A percentile compares a stretch with the other conserved stretches of the same genome.
Conservation (phyloP, 1,140 invertebrate genomes). For the Heliconius hewitsoni region DNA sequence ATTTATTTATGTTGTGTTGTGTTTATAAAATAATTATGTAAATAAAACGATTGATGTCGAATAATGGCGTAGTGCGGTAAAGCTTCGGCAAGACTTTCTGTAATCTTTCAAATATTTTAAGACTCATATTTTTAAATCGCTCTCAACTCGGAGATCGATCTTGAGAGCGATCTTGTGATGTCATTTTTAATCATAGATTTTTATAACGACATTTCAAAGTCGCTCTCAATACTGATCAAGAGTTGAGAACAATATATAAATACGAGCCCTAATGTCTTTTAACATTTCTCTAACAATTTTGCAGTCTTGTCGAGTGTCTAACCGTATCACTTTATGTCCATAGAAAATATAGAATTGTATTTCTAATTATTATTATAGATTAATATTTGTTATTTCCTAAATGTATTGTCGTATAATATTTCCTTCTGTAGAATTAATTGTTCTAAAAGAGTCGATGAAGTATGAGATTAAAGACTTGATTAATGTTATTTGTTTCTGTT, state of each 20-base stretch:
- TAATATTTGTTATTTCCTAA: slow-evolving; percentile 9
- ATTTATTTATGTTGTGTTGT: neutral
- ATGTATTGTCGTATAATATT: slow-evolving; percentile 16
- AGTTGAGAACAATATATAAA: too few species aligned
- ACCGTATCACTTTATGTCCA: slow-evolving; percentile 38
- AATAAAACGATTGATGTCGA: slow-evolving; percentile 21
- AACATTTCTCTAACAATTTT: neutral
- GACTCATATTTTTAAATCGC: too few species aligned
- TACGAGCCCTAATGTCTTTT: neutral
- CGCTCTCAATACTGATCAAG: too few species aligned
- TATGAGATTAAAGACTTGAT: slow-evolving; percentile 71
- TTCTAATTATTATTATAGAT: slow-evolving; percentile 14
- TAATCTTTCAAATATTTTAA: neutral
- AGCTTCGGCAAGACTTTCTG: slow-evolving; percentile 20
- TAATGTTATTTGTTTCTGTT: slow-evolving; percentile 46
- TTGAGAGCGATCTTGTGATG: too few species aligned
- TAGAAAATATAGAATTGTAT: slow-evolving; percentile 14
- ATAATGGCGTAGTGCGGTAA: slow-evolving; percentile 10
- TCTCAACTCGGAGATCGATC: too few species aligned
- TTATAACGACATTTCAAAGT: too few species aligned
- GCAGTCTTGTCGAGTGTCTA: slow-evolving; percentile 16
- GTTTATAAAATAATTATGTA: slow-evolving; percentile 17
- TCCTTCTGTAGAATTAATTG: slow-evolving; percentile 25
- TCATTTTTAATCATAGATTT: too few species aligned
- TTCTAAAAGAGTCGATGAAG: slow-evolving; percentile 26